A percentile compares a stretch with the other conserved stretches of the same genome.
Evolutionary conservation across 2,113 vertebrate genomes (phyloP).

Genomic region (Cromileptes altivelis): DNA sequence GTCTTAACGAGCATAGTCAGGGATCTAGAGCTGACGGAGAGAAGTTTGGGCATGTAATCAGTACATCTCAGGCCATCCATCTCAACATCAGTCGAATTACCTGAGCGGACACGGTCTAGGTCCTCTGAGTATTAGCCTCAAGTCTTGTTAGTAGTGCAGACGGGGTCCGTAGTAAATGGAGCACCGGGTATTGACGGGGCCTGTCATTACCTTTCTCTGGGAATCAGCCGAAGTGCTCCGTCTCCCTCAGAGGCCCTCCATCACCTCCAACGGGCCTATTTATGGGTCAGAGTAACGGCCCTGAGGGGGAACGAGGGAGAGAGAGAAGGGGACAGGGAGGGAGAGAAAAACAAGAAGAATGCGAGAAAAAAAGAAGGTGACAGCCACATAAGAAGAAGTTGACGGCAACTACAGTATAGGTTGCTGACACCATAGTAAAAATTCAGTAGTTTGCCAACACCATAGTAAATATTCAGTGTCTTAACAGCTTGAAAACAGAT

Average conservation of each 20-base stretch:
- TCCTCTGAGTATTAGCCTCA: conserved; percentile 61
- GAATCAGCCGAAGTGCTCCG: conserved; percentile 74
- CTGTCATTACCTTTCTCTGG: conserved; percentile 82
- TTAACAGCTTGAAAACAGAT: not conserved
- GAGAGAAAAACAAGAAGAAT: conserved; percentile 16
- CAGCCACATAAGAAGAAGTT: conserved; percentile 31
- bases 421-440: conserved; percentile 42
- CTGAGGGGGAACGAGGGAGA: conserved; percentile 18
- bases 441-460: conserved; percentile 31
- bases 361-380: conserved; percentile 42
- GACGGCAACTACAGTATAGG: conserved; percentile 11
- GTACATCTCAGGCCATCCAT: conserved; percentile 69
- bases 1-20: conserved; percentile 47
- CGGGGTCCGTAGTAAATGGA: conserved; percentile 70
- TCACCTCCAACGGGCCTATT: conserved; percentile 75
- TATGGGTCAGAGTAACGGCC: conserved; percentile 65
- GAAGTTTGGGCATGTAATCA: conserved; percentile 66
- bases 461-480: conserved; percentile 34
- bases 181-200: conserved; percentile 72
- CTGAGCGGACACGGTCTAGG: conserved; percentile 58
- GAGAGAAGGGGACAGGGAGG: not conserved
- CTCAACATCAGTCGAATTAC: conserved; percentile 74
- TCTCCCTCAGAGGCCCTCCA: conserved; percentile 70
- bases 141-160: conserved; percentile 75
- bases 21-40: conserved; percentile 28